Percentiles rank a stretch among this genome's conserved stretches.
phyloP scores from a whole-genome alignment of 1,140 invertebrate genomes.

The Macrotrachela quadricornifera region DNA sequence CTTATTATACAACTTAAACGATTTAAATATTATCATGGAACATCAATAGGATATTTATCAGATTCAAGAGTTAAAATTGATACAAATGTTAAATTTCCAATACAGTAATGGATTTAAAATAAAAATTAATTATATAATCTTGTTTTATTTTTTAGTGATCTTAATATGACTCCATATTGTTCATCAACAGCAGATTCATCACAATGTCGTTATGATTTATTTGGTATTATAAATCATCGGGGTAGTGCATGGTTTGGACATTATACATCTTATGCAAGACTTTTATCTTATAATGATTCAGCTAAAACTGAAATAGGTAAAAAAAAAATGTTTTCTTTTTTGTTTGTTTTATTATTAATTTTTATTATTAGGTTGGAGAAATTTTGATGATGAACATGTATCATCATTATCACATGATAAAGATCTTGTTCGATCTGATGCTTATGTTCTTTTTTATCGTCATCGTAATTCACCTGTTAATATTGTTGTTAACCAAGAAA shows the following conservation, averaged over 20 bases:
- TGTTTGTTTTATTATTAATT: too few relatives aligned
- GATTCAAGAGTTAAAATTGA: not conserved
- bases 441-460: too few relatives aligned
- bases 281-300: too few relatives aligned
- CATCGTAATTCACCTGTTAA: too few relatives aligned
- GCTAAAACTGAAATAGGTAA: not conserved
- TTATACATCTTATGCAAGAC: constrained; percentile 27
- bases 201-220: not conserved
- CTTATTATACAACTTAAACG: constrained; percentile 22
- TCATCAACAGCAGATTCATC: not conserved
- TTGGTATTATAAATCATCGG: constrained; percentile 46
- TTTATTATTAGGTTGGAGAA: not conserved
- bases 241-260: constrained; percentile 73
- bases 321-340: too few relatives aligned
- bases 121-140: too few relatives aligned
- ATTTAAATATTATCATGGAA: constrained; percentile 24
- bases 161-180: not conserved
- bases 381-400: constrained; percentile 4
- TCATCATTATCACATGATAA: not conserved
- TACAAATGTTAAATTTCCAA: not conserved
- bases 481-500: too few relatives aligned
- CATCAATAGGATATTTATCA: too few relatives aligned
- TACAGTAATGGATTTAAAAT: not conserved
- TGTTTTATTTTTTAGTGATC: not conserved
- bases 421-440: too few relatives aligned